Conservation (phyloP, 2,797 vertebrate genomes). For the Sarcophilus harrisii region DNA sequence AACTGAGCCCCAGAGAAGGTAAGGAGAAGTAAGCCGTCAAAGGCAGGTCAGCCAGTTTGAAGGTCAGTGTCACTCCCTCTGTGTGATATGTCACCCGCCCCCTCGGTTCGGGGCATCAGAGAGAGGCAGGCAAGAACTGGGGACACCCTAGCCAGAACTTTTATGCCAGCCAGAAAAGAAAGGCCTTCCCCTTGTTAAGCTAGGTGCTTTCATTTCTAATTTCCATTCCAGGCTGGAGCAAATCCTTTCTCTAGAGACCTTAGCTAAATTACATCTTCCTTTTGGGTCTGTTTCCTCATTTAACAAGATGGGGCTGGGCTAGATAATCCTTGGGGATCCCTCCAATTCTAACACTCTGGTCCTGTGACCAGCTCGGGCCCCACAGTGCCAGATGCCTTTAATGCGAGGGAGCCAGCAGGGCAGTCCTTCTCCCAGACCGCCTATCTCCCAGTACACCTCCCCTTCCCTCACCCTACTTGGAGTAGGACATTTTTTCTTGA, state of each 20-base stretch:
- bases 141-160: background rate
- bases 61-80: background rate
- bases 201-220: conserved; percentile 51
- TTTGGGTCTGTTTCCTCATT: background rate
- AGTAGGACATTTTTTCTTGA: conserved; percentile 78
- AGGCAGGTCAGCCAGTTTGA: background rate
- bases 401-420: background rate
- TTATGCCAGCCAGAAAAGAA: background rate
- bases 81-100: too few relatives aligned
- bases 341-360: background rate
- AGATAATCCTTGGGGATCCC: background rate
- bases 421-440: background rate
- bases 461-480: conserved; percentile 9
- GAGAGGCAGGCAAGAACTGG: background rate
- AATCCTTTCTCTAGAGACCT: background rate
- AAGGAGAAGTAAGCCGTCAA: background rate
- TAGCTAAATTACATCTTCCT: background rate
- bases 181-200: conserved; percentile 63
- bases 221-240: background rate
- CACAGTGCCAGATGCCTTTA: background rate
- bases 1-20: background rate
- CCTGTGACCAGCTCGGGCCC: background rate
- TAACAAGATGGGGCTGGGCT: background rate
- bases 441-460: background rate
- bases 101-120: background rate